A percentile compares a stretch with the other conserved stretches of the same genome.
Conservation (phyloP, 2,888 invertebrate species). For the Agriopis aurantiaria region DNA sequence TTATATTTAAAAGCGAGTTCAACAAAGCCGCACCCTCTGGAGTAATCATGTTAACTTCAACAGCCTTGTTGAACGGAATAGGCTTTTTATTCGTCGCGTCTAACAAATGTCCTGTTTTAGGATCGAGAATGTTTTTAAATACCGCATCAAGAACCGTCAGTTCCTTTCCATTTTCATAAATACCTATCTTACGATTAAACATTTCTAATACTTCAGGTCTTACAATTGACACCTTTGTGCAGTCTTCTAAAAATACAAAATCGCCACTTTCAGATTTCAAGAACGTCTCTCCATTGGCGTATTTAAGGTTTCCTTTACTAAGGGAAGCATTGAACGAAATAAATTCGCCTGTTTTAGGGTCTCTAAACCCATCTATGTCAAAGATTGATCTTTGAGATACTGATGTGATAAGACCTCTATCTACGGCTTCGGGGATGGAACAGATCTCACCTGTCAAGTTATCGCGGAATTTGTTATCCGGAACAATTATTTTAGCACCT, state of each 20-base stretch:
- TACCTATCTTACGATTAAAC: constrained; percentile 93
- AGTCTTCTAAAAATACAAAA: constrained; percentile 92
- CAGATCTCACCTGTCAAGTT: constrained; percentile 90
- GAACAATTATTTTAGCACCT: constrained; percentile 91
- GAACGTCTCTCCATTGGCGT: constrained; percentile 90
- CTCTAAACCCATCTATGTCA: constrained; percentile 96
- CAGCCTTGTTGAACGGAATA: constrained; percentile 94
- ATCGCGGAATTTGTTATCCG: constrained; percentile 91
- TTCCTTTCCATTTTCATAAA: constrained; percentile 91
- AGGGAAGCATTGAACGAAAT: constrained; percentile 94
- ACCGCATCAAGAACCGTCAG: constrained; percentile 95
- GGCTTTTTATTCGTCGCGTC: constrained; percentile 90
- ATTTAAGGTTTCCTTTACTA: constrained; percentile 91
- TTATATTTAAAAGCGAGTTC: constrained; percentile 94
- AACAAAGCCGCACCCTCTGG: constrained; percentile 95
- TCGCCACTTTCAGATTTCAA: constrained; percentile 91
- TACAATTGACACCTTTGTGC: constrained; percentile 91
- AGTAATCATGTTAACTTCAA: constrained; percentile 93
- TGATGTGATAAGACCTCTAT: constrained; percentile 95
- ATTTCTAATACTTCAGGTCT: constrained; percentile 95
- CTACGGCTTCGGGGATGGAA: constrained; percentile 94
- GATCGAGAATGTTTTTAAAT: constrained; percentile 94
- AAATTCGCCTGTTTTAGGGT: constrained; percentile 92
- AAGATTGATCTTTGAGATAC: constrained; percentile 95
- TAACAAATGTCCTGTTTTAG: constrained; percentile 94